Evolutionary conservation across 2,797 vertebrate species (phyloP), one percentile per base, ranked within the genome.

Genomic region (Lepus townsendii): DNA sequence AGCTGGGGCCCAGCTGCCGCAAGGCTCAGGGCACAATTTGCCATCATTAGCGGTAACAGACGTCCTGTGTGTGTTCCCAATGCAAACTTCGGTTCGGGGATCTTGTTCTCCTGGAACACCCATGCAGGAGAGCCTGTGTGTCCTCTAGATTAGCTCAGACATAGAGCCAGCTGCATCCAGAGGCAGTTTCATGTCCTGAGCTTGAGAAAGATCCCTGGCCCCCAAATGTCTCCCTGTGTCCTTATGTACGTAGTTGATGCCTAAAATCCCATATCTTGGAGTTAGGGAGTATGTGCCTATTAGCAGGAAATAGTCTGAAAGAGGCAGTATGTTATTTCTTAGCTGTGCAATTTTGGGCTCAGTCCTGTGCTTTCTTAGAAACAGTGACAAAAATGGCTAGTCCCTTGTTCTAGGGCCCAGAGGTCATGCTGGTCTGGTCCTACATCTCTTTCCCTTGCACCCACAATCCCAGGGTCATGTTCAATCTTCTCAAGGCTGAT

Each of bases 241-340:
- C 16, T 57, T 75, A 57, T 22, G 32, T 66, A 42, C 50, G 54
- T 17, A 35, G 26, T 3, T 24, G 76, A 66, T 35, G 12, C 19
- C 22, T 78, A 68, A 91, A 82, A 66, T 38, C 54, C 38, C 26
- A 86, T 77, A 50, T 47, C 60, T 71, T 32, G 52, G 79, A 76
- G 10, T 63, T 50, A 52, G 47, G 30, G 57, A 68, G 4, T 17
- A 1, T 26, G 17, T 24, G 62, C 20, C 76, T 60, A 9, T 60
- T 20, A 22, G 57, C 20, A 76, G 77, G 9, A n/a, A 72, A 79
- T 5, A 20, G n/a, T 0, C 0, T 47, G 62, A 32, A 32, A 78
- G 52, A 77, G 57, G 47, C 16, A 54, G 60, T 96, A 96, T 82
- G 95, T 32, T 72, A 80, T 75, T 89, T 54, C 69, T 42, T 50